Base-by-base conservation (phyloP, 2,888 invertebrate genomes). In the Epirrita christyi region DNA sequence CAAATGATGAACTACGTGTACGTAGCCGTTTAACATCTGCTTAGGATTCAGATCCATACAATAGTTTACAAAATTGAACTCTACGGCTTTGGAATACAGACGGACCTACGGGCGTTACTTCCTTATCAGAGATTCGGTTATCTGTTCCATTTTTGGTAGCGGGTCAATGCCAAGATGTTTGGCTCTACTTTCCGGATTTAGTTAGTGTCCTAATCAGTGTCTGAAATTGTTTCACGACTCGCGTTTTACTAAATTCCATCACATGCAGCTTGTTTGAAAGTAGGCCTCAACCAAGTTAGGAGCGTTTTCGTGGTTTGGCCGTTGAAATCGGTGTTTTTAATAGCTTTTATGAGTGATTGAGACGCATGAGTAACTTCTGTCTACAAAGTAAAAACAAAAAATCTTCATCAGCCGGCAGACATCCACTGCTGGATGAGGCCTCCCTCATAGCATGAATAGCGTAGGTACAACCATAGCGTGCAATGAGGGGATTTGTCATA, bases 121-220 rank as follows among this genome's bases (percentile, higher is more conserved):
- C 21, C 15, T 50, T 59, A 58, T 58, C 61, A 36, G 41, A 55
- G 67, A 66, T 72, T 66, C 53, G 53, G 63, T 72, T 66, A 68
- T 61, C 66, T 71, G 67, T 61, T 63, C 66, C 70, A 68, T 72
- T 75, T 75, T 63, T 63, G 59, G 66, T 67, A 66, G 68, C 68
- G 68, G 77, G 76, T 75, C 80, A 79, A 78, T 79, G 78, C 67
- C 75, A 75, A 76, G 75, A 61, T 63, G 63, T 67, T 66, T 14
- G 41, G 9, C 21, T 15, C 21, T 34, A 15, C 41, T 41, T 7
- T 15, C n/a, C 48, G 14, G 10, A n/a, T 29, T 49, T 36, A 11
- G 8, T n/a, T n/a, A n/a, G n/a, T n/a, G n/a, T n/a, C n/a, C n/a
- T n/a, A n/a, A n/a, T n/a, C n/a, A n/a, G n/a, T n/a, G n/a, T n/a